Base-by-base conservation (phyloP, 2,888 invertebrate genomes). In the Stenodema calcarata region DNA sequence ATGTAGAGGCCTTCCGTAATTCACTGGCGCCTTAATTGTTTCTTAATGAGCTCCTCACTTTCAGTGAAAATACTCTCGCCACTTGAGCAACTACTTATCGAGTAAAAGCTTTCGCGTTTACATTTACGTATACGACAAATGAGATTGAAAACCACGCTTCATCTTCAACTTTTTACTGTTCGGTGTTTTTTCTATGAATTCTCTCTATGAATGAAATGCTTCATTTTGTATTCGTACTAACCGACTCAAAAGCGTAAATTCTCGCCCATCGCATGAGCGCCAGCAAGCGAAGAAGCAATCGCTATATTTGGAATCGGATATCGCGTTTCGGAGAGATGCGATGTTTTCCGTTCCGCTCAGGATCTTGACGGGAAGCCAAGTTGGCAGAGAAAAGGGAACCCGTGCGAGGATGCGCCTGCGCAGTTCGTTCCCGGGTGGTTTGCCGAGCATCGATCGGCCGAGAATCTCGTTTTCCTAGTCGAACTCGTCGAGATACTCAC, bases 231-330 rank as follows among this genome's bases (percentile, higher is more conserved):
- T 35, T 35, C 4, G 35, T 4, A 7, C 4, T 7, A 4, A 35
- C 35, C 7, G 47, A 16, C 9, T 62, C 62, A 62, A 62, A 23
- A 23, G 4, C 7, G 0, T n/a, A 11, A 18, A 62, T 62, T 62
- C 23, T 62, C 9, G 62, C 62, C 18, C 62, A 23, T 12, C 27
- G 23, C 62, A 62, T 4, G 62, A 23, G 27, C 23, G 3, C 11
- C 50, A 23, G 18, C 7, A 23, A n/a, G 62, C 62, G 11, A 18
- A n/a, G n/a, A n/a, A 27, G 62, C 62, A 62, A 11, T 62, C 62
- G 62, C 62, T 62, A 62, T 62, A n/a, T 62, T 62, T 62, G 62
- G 62, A 62, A n/a, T 62, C 62, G 62, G 62, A 62, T 62, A 62
- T 62, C 62, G 62, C 62, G 62, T 62, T 62, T 62, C 62, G 62